A percentile compares a stretch with the other conserved stretches of the same genome.
phyloP scores from a whole-genome alignment of 2,797 vertebrate genomes.

The Melanotaenia trifasciata region DNA sequence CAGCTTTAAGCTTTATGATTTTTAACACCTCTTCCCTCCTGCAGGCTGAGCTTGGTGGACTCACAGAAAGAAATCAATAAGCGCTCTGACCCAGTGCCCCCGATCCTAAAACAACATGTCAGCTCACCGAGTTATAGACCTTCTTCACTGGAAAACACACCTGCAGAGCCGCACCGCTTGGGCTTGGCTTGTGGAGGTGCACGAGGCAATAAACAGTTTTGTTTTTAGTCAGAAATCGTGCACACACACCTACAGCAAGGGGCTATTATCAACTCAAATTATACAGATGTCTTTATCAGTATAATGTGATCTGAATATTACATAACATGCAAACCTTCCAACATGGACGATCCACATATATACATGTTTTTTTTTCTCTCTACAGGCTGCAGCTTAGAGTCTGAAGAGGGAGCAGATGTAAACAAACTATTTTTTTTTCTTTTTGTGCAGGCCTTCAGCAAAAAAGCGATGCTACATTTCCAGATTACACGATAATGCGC shows the following conservation, averaged over 20 bases:
- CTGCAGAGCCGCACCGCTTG: constrained; percentile 1
- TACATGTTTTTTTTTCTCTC: neutral
- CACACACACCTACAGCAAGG: neutral
- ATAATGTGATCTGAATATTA: neutral
- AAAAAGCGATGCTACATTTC: neutral
- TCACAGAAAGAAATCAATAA: constrained; percentile 40
- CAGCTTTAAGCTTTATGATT: neutral
- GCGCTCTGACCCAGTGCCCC: constrained; percentile 65
- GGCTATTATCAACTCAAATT: neutral
- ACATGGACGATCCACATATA: neutral
- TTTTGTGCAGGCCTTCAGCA: neutral
- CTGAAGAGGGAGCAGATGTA: constrained; percentile 59
- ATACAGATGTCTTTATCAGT: constrained; percentile 18
- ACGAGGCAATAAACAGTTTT: neutral
- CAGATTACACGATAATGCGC: neutral
- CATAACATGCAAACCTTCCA: neutral
- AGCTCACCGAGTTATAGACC: constrained; percentile 20
- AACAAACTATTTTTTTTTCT: constrained; percentile 49
- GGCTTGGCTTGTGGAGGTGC: neutral
- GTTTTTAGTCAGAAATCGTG: neutral
- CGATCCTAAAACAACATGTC: constrained; percentile 43
- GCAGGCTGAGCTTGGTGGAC: constrained; percentile 18
- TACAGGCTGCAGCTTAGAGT: constrained; percentile 8
- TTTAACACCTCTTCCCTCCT: neutral
- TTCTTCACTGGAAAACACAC: constrained; percentile 10